Percentiles rank a stretch among this genome's conserved stretches.
These are phyloP conservation scores for Palythoa heliodiscus DNA, from an alignment of 92 coral and sea anemone genomes.

Conservation along the genomic window DNA sequence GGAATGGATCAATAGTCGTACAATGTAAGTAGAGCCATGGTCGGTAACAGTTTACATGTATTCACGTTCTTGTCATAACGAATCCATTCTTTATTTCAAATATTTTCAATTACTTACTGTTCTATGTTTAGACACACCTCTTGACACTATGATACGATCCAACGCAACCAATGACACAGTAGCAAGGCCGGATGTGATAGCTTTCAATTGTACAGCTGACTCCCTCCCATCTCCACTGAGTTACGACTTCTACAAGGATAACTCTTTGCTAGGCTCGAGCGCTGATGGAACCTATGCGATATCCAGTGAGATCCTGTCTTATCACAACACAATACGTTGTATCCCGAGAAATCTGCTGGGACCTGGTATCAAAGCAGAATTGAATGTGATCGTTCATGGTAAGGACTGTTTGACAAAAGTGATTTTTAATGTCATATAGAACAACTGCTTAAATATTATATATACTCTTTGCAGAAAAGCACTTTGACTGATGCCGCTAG, in stretches of 20 bases:
- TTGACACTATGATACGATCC: slow-evolving; percentile 26
- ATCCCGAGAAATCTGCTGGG: slow-evolving; percentile 28
- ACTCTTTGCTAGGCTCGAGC: not conserved
- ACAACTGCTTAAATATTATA: too few species aligned
- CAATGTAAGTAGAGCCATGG: slow-evolving; percentile 47
- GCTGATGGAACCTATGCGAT: slow-evolving; percentile 15
- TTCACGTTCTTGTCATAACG: not conserved
- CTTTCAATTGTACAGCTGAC: slow-evolving; percentile 29
- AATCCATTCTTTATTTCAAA: not conserved
- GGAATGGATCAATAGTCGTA: slow-evolving; percentile 31
- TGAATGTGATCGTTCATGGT: slow-evolving; percentile 32
- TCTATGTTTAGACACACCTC: slow-evolving; percentile 43
- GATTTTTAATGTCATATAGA: too few species aligned
- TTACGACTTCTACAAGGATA: slow-evolving; percentile 21
- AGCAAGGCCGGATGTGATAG: slow-evolving; percentile 11
- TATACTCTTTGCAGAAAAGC: too few species aligned
- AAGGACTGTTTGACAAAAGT: not conserved
- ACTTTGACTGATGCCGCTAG: too few species aligned
- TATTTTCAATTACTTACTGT: not conserved
- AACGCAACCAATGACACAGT: slow-evolving; percentile 21
- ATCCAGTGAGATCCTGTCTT: not conserved
- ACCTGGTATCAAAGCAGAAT: not conserved
- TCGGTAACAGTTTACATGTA: not conserved
- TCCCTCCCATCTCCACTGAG: slow-evolving; percentile 2
- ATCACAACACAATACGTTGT: slow-evolving; percentile 1